Base-by-base conservation (phyloP, 2,888 invertebrate genomes). In the Agrenia bidenticulata region DNA sequence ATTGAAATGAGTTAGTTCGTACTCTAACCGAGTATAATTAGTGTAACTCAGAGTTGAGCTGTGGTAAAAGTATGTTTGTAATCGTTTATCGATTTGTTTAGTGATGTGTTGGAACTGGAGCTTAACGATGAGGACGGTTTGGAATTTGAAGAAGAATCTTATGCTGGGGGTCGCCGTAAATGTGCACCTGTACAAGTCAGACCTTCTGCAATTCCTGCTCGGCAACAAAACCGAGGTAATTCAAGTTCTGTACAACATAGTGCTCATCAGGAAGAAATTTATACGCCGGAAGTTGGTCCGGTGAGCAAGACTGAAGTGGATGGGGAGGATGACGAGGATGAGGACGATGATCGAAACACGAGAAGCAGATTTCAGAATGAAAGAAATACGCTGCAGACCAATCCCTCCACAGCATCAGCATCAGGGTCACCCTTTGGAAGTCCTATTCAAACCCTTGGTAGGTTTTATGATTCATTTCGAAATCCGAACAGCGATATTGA, bases 401-500 rank as follows among this genome's bases (percentile, higher is more conserved):
- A 50, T 49, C 59, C 50, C 32, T 39, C 42, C 2, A 26, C 51
- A 21, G 23, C 24, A 32, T 51, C 51, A 23, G n/a, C 17, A 9
- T 32, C 27, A 11, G 53, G 4, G 27, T 53, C 32, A 27, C 45
- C 54, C 23, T 21, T 61, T 55, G 58, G 63, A 26, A 59, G 62
- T 32, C 73, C 75, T 4, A 75, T 75, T 53, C 69, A 69, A 26
- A 72, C 69, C 54, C 53, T 75, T 26, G 75, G 75, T 72, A 66
- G 61, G 62, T 63, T 15, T 15, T 27, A 45, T 27, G 2, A 17
- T 21, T 5, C 42, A 1, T 21, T 23, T 58, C 1, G 21, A n/a
- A n/a, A n/a, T n/a, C n/a, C n/a, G n/a, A n/a, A n/a, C n/a, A n/a
- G n/a, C n/a, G n/a, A n/a, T n/a, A n/a, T n/a, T n/a, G n/a, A n/a